phyloP scores from a whole-genome alignment of 2,113 vertebrate species.

The Psophia crepitans region DNA sequence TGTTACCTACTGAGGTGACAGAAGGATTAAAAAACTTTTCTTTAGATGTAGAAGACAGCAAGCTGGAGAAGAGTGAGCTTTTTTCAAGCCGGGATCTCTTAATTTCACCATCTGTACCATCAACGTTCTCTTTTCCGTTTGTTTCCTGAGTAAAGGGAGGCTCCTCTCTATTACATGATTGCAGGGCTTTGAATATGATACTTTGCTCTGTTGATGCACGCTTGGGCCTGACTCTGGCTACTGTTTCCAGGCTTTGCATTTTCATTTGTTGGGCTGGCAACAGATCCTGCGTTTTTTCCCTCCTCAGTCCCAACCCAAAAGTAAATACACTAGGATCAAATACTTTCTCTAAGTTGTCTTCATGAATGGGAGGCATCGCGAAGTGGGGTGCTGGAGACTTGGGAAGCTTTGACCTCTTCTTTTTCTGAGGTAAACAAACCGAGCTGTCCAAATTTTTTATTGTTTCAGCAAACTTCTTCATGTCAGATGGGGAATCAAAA shows the following conservation, averaged over 20 bases:
- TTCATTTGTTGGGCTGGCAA: conserved; percentile 82
- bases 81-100: conserved; percentile 85
- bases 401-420: conserved; percentile 74
- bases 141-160: conserved; percentile 5
- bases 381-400: conserved; percentile 81
- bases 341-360: conserved; percentile 87
- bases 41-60: conserved; percentile 74
- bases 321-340: conserved; percentile 87
- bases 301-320: conserved; percentile 84
- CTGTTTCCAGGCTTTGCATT: conserved; percentile 77
- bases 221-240: conserved; percentile 73
- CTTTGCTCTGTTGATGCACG: conserved; percentile 82
- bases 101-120: conserved; percentile 52
- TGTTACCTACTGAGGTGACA: conserved; percentile 62
- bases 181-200: conserved; percentile 77
- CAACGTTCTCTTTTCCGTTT: conserved; percentile 55
- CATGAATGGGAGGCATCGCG: conserved; percentile 88
- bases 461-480: conserved; percentile 86
- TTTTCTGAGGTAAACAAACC: conserved; percentile 84
- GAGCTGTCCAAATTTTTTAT: conserved; percentile 87
- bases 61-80: conserved; percentile 87
- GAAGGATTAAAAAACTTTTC: conserved; percentile 74
- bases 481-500: conserved; percentile 80
- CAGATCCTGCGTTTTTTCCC: conserved; percentile 63
- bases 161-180: conserved; percentile 29